These are phyloP conservation scores for Rhyzopertha dominica DNA, from an alignment of 1,140 invertebrate species.

Conservation along the genomic window DNA sequence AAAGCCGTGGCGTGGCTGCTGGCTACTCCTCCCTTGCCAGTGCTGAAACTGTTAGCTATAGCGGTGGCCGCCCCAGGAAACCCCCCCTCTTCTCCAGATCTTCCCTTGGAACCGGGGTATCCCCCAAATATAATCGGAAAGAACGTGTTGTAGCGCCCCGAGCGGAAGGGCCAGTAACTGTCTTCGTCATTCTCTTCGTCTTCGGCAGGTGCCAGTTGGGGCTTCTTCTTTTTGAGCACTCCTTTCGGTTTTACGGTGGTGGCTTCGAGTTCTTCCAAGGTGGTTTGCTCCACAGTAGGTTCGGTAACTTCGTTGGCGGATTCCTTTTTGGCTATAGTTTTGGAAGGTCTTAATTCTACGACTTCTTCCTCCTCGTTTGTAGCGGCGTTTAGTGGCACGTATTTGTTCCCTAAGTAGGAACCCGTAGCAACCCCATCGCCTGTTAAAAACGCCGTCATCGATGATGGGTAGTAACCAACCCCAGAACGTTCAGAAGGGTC, in stretches of 20 bases:
- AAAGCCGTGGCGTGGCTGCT: constrained; percentile 64
- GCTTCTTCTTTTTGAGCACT: constrained; percentile 12
- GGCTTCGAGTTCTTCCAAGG: background rate
- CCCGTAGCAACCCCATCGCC: constrained; percentile 26
- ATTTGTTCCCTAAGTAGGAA: constrained; percentile 16
- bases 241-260: constrained; percentile 13
- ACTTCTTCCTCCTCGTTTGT: background rate
- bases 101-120: constrained; percentile 39
- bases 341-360: background rate
- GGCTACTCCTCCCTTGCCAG: constrained; percentile 60
- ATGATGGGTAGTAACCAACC: constrained; percentile 19
- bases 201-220: background rate
- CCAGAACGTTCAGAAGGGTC: constrained; percentile 4
- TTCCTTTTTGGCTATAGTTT: constrained; percentile 5
- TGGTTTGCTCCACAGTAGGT: constrained; percentile 14
- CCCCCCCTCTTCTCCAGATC: constrained; percentile 44
- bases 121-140: constrained; percentile 59
- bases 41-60: constrained; percentile 66
- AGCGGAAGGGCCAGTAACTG: constrained; percentile 36
- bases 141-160: constrained; percentile 47
- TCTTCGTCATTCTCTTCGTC: constrained; percentile 26
- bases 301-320: constrained; percentile 6
- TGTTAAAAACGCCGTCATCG: constrained; percentile 22
- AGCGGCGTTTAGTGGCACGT: background rate
- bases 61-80: constrained; percentile 52